Conservation (phyloP, 2,797 vertebrate genomes). For the Pogonophryne albipinna region DNA sequence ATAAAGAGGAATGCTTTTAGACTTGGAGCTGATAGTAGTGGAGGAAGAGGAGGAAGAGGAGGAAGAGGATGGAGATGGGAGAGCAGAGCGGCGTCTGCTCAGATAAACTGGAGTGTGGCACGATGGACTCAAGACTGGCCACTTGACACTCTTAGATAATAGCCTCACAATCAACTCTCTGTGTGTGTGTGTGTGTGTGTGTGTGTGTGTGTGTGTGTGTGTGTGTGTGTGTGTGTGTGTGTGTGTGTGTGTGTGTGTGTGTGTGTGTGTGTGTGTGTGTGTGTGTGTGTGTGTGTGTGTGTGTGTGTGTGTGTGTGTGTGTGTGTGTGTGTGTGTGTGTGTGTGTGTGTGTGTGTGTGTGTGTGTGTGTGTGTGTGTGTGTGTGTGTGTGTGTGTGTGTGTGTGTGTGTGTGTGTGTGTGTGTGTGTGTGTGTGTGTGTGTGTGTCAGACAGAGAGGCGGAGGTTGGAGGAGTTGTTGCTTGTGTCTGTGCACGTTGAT, state of each 20-base stretch:
- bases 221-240: slow-evolving; percentile 29
- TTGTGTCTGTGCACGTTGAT: slow-evolving; percentile 30
- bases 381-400: slow-evolving; percentile 39
- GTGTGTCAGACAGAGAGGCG: slow-evolving; percentile 10
- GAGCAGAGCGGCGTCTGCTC: slow-evolving; percentile 52
- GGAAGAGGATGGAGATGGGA: slow-evolving; percentile 54
- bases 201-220: slow-evolving; percentile 21
- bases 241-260: background rate
- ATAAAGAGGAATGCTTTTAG: slow-evolving; percentile 48
- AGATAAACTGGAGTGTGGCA: slow-evolving; percentile 81
- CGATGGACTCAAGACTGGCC: slow-evolving; percentile 74
- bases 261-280: no score
- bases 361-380: background rate
- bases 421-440: slow-evolving; percentile 26
- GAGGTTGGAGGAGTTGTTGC: slow-evolving; percentile 6
- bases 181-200: slow-evolving; percentile 32
- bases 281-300: no score
- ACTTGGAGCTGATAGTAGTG: slow-evolving; percentile 21
- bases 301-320: background rate
- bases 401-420: slow-evolving; percentile 19
- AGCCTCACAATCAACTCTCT: slow-evolving; percentile 45
- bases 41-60: slow-evolving; percentile 37
- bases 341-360: no score
- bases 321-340: no score
- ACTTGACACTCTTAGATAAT: slow-evolving; percentile 74